Evolutionary conservation across 2,797 vertebrate genomes (phyloP).

Genomic region (Epinephelus awoara): DNA sequence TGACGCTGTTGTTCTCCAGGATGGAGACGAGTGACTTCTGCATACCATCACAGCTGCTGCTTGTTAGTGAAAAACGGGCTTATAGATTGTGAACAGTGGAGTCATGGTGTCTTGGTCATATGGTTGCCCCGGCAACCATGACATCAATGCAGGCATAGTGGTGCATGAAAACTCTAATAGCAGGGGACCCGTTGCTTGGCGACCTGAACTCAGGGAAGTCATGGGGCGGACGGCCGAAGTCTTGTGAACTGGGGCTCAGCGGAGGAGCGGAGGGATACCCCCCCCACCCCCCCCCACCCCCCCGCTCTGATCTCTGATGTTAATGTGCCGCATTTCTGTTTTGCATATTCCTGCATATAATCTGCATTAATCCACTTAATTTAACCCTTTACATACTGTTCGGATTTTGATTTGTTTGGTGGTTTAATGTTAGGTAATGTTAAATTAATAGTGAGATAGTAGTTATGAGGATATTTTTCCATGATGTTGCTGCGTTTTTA

Average conservation of each 20-base stretch:
- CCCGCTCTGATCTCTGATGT: neutral
- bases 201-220: slow-evolving; percentile 87
- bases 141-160: slow-evolving; percentile 90
- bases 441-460: too few relatives aligned
- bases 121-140: slow-evolving; percentile 90
- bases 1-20: slow-evolving; percentile 5
- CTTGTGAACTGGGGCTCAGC: slow-evolving; percentile 73
- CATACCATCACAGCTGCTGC: neutral
- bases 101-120: slow-evolving; percentile 87
- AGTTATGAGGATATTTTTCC: too few relatives aligned
- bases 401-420: too few relatives aligned
- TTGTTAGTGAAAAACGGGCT: slow-evolving; percentile 25
- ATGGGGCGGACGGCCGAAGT: slow-evolving; percentile 86
- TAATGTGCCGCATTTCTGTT: slow-evolving; percentile 26
- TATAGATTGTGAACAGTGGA: slow-evolving; percentile 79
- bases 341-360: neutral
- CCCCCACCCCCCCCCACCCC: slow-evolving; percentile 5
- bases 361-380: slow-evolving; percentile 20
- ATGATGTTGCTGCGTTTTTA: too few relatives aligned
- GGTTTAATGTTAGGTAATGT: too few relatives aligned
- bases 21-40: neutral
- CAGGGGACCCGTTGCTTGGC: slow-evolving; percentile 90
- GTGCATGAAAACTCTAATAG: slow-evolving; percentile 90
- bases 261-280: slow-evolving; percentile 46
- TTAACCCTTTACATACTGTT: neutral